Evolutionary conservation across 2,888 invertebrate species (phyloP), one percentile per base, ranked within the genome.

Genomic region (Periphyllus acericola): DNA sequence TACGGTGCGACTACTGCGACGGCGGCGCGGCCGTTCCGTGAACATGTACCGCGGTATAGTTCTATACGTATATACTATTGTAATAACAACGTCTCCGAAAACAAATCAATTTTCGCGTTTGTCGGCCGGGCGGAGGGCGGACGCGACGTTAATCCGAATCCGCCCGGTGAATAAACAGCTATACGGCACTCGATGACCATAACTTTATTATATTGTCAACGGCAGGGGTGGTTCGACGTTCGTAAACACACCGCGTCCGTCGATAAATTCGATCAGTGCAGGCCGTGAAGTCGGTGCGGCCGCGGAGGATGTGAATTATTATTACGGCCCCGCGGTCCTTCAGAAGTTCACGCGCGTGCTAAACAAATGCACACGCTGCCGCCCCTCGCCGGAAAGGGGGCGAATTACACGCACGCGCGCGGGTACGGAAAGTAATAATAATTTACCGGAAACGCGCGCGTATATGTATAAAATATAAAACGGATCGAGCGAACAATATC

Each of bases 401-500:
- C 2, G 76, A 17, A 52, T 6, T 36, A 36, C 2, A 29, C 34
- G 17, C 14, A 11, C 71, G 74, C 40, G 4, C n/a, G 40, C 40
- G 9, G 36, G 34, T 25, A 78, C 52, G 29, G 55, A 1, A 32
- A 36, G 29, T 11, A 52, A 68, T n/a, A 68, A 85, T 85, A 78
- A 85, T 68, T 78, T 85, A 85, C 78, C 85, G 85, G 66, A 78
- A 76, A 68, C 85, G 46, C 21, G 25, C 21, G 21, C 8, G 60
- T 21, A 21, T 21, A 4, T 21, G 60, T 60, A 25, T 72, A 36
- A 34, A 32, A 25, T 66, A 32, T 32, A 21, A 46, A 84, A 76
- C 84, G 76, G 46, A 84, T 66, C 84, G 76, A n/a, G 66, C 66
- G 40, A 25, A 68, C 84, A 14, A 25, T 85, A 78, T 85, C 68